Evolutionary conservation across 2,113 vertebrate genomes (phyloP).

Genomic region (Gopherus flavomarginatus): DNA sequence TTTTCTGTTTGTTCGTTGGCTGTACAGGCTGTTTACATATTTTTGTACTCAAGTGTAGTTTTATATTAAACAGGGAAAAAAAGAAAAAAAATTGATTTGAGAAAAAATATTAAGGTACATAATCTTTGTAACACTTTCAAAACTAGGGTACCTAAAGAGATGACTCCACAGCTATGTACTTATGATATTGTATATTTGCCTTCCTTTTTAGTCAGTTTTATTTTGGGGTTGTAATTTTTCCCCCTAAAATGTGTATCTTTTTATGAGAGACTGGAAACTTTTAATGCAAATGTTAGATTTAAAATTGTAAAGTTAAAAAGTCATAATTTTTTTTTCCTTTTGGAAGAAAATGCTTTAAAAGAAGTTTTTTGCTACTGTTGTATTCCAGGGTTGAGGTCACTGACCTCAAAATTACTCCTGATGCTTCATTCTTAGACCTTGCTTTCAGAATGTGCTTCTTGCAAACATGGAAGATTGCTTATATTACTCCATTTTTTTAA

Average conservation of each 20-base stretch:
- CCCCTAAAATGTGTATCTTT: constrained; percentile 78
- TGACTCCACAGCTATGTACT: constrained; percentile 70
- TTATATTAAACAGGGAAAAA: constrained; percentile 80
- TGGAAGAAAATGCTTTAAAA: constrained; percentile 82
- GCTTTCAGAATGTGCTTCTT: constrained; percentile 69
- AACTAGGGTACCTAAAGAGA: constrained; percentile 71
- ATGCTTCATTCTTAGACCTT: constrained; percentile 61
- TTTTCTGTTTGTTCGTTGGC: constrained; percentile 75
- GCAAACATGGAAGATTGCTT: constrained; percentile 53
- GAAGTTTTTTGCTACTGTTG: constrained; percentile 72
- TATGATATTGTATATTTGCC: constrained; percentile 76
- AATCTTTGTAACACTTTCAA: constrained; percentile 77
- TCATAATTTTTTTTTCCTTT: constrained; percentile 73
- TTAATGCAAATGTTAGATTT: constrained; percentile 77
- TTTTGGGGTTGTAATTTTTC: constrained; percentile 76
- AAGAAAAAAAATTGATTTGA: constrained; percentile 66
- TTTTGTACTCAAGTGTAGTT: constrained; percentile 86
- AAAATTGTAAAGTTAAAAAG: constrained; percentile 76
- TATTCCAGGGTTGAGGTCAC: constrained; percentile 77
- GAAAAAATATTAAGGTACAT: constrained; percentile 67
- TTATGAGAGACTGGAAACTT: constrained; percentile 76
- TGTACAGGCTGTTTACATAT: constrained; percentile 89
- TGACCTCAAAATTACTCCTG: constrained; percentile 59
- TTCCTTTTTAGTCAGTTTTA: constrained; percentile 77
- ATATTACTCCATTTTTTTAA: constrained; percentile 34